phyloP scores from a whole-genome alignment of 23 tunicate species.

The Clavelina lepadiformis region DNA sequence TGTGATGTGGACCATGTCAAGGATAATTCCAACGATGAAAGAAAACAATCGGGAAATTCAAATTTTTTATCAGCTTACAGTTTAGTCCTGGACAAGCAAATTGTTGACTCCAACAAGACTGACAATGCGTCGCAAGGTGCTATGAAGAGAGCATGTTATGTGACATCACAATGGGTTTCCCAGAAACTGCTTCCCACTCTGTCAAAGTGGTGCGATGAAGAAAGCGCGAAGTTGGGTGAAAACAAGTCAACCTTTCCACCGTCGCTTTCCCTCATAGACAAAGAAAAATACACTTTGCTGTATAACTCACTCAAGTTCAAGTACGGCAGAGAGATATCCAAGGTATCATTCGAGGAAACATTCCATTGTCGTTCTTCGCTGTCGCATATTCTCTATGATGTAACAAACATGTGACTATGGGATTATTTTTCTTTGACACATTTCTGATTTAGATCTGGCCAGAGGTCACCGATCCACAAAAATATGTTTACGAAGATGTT shows the following conservation, averaged over 20 bases:
- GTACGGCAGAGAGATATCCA: constrained; percentile 54
- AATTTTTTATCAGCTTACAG: too few species aligned
- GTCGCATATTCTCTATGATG: neutral
- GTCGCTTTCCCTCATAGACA: constrained; percentile 46
- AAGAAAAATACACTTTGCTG: constrained; percentile 42
- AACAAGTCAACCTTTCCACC: constrained; percentile 33
- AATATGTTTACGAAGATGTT: constrained; percentile 91
- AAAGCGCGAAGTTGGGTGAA: neutral
- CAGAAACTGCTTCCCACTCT: constrained; percentile 39
- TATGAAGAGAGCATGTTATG: constrained; percentile 28
- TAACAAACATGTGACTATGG: constrained; percentile 1
- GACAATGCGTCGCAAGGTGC: neutral
- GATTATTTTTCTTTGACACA: neutral
- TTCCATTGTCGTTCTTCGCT: neutral
- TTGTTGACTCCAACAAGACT: too few species aligned
- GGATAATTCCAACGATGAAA: too few species aligned
- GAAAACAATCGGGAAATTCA: too few species aligned
- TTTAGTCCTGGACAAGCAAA: neutral
- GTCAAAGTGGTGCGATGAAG: constrained; percentile 53
- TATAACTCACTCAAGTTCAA: constrained; percentile 60
- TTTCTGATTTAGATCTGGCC: constrained; percentile 78
- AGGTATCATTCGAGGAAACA: constrained; percentile 30
- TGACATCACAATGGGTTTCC: constrained; percentile 45
- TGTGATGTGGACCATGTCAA: neutral
- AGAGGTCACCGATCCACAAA: constrained; percentile 98